These are phyloP conservation scores for Papilio aristodemus DNA, from an alignment of 1,140 invertebrate species.

Conservation along the genomic window DNA sequence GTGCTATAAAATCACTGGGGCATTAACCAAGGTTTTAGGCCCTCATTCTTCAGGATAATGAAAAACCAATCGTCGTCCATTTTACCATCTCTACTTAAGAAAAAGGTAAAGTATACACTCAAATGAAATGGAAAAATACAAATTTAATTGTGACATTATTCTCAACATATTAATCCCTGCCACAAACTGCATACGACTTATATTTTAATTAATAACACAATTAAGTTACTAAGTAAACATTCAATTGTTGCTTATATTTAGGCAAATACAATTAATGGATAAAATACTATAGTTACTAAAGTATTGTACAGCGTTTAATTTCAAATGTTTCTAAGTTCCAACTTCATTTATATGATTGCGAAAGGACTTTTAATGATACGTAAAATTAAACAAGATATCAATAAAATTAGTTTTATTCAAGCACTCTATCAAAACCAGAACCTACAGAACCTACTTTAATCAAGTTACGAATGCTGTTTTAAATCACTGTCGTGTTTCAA, in stretches of 20 bases:
- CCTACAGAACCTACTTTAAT: background rate
- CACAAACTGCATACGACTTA: background rate
- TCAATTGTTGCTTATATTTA: background rate
- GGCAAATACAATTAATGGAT: background rate
- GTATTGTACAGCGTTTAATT: background rate
- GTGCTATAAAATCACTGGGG: constrained; percentile 3
- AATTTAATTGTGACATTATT: too few species aligned
- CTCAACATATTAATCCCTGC: too few species aligned
- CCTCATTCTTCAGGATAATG: too few species aligned
- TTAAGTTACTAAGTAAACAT: constrained; percentile 3
- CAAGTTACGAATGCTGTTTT: background rate
- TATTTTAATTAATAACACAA: background rate
- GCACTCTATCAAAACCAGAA: background rate
- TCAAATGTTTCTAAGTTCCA: background rate
- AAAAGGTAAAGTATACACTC: background rate
- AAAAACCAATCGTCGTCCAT: too few species aligned
- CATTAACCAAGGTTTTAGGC: too few species aligned
- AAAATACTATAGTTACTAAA: background rate
- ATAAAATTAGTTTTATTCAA: constrained; percentile 10
- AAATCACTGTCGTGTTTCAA: background rate
- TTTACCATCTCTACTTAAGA: too few species aligned
- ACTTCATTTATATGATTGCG: too few species aligned
- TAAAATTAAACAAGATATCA: background rate
- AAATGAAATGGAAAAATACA: too few species aligned
- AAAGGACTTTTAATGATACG: background rate